Evolutionary conservation across 2,888 invertebrate genomes (phyloP).

Genomic region (Heteromyza rotundicornis): DNA sequence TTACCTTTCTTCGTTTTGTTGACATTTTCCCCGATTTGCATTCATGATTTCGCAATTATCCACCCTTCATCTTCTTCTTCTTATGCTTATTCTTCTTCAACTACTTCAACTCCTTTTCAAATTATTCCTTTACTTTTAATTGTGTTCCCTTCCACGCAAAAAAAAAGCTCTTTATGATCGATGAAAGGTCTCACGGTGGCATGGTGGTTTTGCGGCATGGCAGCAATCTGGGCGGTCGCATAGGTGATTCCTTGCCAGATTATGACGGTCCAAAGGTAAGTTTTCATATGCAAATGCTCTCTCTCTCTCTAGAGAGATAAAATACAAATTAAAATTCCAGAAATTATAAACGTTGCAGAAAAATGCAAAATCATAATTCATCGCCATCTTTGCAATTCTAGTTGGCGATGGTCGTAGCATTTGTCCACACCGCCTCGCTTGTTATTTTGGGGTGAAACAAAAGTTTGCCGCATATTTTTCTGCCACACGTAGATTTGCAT

Average conservation of each 20-base stretch:
- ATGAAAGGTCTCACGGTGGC: conserved; percentile 68
- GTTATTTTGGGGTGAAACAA: neutral
- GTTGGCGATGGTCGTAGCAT: too few relatives aligned
- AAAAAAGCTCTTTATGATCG: conserved; percentile 64
- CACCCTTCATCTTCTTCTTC: neutral
- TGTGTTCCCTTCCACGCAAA: conserved; percentile 7
- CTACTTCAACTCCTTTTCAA: too few relatives aligned
- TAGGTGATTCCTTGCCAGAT: conserved; percentile 66
- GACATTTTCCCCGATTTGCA: too few relatives aligned
- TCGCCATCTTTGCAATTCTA: conserved; percentile 7
- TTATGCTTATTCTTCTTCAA: conserved; percentile 4
- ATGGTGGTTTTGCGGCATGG: conserved; percentile 66
- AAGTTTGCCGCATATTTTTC: neutral
- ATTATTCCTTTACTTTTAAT: neutral
- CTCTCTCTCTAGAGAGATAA: neutral
- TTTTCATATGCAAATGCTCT: conserved; percentile 42
- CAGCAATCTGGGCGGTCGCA: conserved; percentile 64
- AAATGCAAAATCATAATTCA: conserved; percentile 25
- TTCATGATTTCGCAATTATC: neutral
- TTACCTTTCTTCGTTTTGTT: too few relatives aligned
- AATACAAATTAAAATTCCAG: conserved; percentile 29
- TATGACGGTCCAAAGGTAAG: conserved; percentile 75
- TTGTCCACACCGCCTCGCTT: too few relatives aligned
- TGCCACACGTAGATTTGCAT: neutral
- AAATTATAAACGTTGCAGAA: too few relatives aligned